A percentile compares a stretch with the other conserved stretches of the same genome.
Evolutionary conservation across 2,888 invertebrate species (phyloP).

Genomic region (Frankliniella fusca): DNA sequence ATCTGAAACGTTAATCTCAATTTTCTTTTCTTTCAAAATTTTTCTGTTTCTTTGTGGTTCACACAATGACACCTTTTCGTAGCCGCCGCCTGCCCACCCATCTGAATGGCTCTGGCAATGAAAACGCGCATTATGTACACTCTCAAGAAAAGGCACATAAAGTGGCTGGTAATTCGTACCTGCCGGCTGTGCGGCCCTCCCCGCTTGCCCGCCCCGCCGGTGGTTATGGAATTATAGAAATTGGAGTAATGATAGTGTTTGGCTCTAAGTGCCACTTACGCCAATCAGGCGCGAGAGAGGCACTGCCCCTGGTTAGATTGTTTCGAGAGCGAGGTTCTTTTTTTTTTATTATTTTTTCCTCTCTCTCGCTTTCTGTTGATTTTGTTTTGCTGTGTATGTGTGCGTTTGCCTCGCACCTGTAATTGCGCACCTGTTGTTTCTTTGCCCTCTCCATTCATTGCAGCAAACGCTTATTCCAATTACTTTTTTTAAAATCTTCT

Average conservation of each 20-base stretch:
- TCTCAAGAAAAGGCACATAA: too few relatives aligned
- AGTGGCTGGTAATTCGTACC: too few relatives aligned
- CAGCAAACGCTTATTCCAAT: neutral
- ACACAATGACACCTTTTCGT: too few relatives aligned
- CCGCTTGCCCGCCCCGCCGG: neutral
- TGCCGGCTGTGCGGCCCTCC: neutral
- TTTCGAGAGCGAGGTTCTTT: neutral
- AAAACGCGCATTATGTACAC: too few relatives aligned
- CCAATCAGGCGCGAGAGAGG: conserved; percentile 7
- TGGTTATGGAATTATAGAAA: conserved; percentile 26
- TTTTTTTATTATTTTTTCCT: neutral
- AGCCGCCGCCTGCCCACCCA: too few relatives aligned
- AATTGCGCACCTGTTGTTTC: conserved; percentile 1
- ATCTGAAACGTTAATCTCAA: too few relatives aligned
- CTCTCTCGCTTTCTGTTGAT: neutral
- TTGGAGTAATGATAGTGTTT: conserved; percentile 26
- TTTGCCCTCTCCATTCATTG: neutral
- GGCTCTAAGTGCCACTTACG: conserved; percentile 22
- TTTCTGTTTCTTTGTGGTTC: too few relatives aligned
- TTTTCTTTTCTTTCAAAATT: too few relatives aligned
- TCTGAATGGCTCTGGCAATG: too few relatives aligned
- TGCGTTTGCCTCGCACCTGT: conserved; percentile 19
- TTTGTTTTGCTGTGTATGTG: neutral
- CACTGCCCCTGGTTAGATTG: neutral
- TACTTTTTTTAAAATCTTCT: neutral